A percentile compares a stretch with the other conserved stretches of the same genome.
phyloP scores from a whole-genome alignment of 1,140 invertebrate species.

The Trichomalopsis sarcophagae region DNA sequence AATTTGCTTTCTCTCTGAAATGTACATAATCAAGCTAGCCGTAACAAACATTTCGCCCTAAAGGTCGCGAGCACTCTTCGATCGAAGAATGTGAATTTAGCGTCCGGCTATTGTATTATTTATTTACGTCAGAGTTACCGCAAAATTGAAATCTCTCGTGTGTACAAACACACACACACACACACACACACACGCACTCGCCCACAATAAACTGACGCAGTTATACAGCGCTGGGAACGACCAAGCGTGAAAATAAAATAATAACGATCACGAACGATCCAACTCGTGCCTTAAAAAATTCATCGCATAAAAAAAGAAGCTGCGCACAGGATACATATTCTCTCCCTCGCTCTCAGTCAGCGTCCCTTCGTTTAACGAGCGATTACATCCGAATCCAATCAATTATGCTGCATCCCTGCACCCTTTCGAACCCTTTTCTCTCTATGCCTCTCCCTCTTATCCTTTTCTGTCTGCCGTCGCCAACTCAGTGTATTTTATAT shows the following conservation, averaged over 20 bases:
- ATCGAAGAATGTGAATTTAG: too few species aligned
- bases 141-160: too few species aligned
- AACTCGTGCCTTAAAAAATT: background rate
- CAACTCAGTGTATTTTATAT: background rate
- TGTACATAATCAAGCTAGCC: too few species aligned
- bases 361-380: conserved; percentile 48
- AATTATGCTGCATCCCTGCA: conserved; percentile 47
- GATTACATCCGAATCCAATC: conserved; percentile 52
- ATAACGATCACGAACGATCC: background rate
- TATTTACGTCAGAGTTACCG: too few species aligned
- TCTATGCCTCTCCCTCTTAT: background rate
- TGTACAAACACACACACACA: too few species aligned
- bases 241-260: background rate
- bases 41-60: too few species aligned
- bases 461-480: background rate
- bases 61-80: too few species aligned
- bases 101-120: too few species aligned
- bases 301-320: background rate
- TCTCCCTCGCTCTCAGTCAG: background rate
- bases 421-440: conserved; percentile 29
- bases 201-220: too few species aligned
- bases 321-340: background rate
- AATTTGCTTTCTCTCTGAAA: too few species aligned
- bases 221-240: too few species aligned
- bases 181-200: too few species aligned